phyloP scores from a whole-genome alignment of 2,797 vertebrate species.

The Urosaurus nigricauda region DNA sequence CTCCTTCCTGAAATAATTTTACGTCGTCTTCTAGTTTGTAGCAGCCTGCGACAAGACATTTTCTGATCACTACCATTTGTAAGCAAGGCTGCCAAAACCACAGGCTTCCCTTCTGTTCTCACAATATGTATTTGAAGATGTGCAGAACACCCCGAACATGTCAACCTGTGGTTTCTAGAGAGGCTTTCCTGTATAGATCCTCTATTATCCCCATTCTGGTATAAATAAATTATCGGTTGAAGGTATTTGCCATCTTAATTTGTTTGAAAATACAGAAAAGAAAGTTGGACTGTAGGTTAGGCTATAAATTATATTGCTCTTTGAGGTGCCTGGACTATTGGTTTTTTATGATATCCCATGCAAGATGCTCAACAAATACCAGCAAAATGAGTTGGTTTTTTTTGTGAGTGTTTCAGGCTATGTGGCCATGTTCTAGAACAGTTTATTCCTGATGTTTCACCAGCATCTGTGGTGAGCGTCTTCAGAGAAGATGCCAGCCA shows the following conservation, averaged over 20 bases:
- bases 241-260: not conserved
- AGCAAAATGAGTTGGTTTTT: not conserved
- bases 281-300: too few relatives aligned
- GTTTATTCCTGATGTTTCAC: too few relatives aligned
- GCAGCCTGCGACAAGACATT: slow-evolving; percentile 1
- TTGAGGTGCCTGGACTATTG: not conserved
- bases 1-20: not conserved
- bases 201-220: not conserved
- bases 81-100: slow-evolving; percentile 26
- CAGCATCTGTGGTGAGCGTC: too few relatives aligned
- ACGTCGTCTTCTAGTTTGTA: slow-evolving; percentile 1
- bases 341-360: not conserved
- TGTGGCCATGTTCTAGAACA: too few relatives aligned
- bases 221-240: not conserved
- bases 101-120: not conserved
- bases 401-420: too few relatives aligned
- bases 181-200: not conserved
- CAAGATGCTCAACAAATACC: not conserved
- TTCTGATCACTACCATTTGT: slow-evolving; percentile 8
- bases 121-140: slow-evolving; percentile 5
- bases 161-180: slow-evolving; percentile 18
- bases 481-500: too few relatives aligned
- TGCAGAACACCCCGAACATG: not conserved
- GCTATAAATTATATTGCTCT: not conserved
- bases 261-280: not conserved